Conservation (phyloP, 30 jellyfish, hydroid and myxozoan species). For the Aurelia aurita region DNA sequence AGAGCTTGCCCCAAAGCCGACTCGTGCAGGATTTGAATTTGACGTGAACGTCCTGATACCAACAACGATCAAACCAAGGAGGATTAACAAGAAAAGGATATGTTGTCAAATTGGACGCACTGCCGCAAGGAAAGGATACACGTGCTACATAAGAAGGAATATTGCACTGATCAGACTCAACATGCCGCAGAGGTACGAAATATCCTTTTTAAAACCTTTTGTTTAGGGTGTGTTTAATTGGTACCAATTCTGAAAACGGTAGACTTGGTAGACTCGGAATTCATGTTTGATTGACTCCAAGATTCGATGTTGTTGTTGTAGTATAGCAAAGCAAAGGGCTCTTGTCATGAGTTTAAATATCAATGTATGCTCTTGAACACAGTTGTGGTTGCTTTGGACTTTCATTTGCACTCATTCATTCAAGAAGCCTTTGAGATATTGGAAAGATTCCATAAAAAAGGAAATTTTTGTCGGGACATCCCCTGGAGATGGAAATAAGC, state of each 20-base stretch:
- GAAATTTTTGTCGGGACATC: no score
- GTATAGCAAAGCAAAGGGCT: no score
- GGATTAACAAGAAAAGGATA: slow-evolving; percentile 5
- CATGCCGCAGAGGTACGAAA: slow-evolving; percentile 79
- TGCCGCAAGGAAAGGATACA: slow-evolving; percentile 78
- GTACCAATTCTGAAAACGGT: no score
- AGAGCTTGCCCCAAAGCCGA: slow-evolving; percentile 1
- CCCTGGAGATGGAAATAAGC: not conserved
- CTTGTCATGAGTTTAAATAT: no score
- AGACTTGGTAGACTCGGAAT: no score
- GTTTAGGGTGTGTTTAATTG: not conserved
- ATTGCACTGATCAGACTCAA: slow-evolving; percentile 62
- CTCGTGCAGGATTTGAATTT: slow-evolving; percentile 10
- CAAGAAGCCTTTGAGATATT: no score
- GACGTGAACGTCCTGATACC: not conserved
- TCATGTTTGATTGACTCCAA: no score
- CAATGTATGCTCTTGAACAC: no score
- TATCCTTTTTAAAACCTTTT: not conserved
- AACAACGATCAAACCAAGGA: slow-evolving; percentile 28
- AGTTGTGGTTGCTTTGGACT: no score
- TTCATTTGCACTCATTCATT: no score
- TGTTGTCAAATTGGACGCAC: slow-evolving; percentile 72
- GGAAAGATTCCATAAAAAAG: no score
- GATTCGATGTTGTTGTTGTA: no score
- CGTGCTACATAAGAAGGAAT: slow-evolving; percentile 48